These are phyloP conservation scores for Chrosomus eos DNA, from an alignment of 2,797 vertebrate species.

Conservation along the genomic window DNA sequence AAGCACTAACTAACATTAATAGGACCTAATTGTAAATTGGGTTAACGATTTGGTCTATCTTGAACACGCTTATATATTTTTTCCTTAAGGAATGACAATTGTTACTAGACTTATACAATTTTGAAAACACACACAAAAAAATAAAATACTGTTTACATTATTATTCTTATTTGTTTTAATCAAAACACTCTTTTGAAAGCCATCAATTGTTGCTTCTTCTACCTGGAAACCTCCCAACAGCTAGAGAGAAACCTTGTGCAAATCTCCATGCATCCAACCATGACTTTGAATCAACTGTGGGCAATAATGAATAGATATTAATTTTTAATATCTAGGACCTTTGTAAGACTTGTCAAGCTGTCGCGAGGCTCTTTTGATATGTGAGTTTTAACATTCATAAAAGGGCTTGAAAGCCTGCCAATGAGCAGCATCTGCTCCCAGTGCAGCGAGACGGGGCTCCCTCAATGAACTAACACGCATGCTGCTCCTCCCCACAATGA, in stretches of 20 bases:
- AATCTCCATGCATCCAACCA: slow-evolving; percentile 41
- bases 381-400: slow-evolving; percentile 62
- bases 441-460: slow-evolving; percentile 48
- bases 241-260: slow-evolving; percentile 21
- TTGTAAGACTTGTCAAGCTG: slow-evolving; percentile 59
- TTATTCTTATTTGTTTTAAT: slow-evolving; percentile 11
- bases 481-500: slow-evolving; percentile 54
- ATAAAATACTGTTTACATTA: neutral
- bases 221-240: slow-evolving; percentile 37
- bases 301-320: slow-evolving; percentile 58
- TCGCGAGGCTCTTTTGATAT: slow-evolving; percentile 59
- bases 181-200: slow-evolving; percentile 26
- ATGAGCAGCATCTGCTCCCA: slow-evolving; percentile 60
- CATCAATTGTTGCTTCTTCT: neutral
- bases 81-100: too few relatives aligned
- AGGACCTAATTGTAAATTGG: neutral
- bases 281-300: slow-evolving; percentile 51
- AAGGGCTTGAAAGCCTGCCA: slow-evolving; percentile 61
- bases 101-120: neutral
- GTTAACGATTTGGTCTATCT: too few relatives aligned
- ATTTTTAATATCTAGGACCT: slow-evolving; percentile 62
- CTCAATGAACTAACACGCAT: slow-evolving; percentile 55
- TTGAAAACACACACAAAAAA: too few relatives aligned
- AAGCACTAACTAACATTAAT: neutral
- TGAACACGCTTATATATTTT: too few relatives aligned